A percentile compares a stretch with the other conserved stretches of the same genome.
Evolutionary conservation across 2,888 invertebrate genomes (phyloP).

Genomic region (Tubulanus polymorphus): DNA sequence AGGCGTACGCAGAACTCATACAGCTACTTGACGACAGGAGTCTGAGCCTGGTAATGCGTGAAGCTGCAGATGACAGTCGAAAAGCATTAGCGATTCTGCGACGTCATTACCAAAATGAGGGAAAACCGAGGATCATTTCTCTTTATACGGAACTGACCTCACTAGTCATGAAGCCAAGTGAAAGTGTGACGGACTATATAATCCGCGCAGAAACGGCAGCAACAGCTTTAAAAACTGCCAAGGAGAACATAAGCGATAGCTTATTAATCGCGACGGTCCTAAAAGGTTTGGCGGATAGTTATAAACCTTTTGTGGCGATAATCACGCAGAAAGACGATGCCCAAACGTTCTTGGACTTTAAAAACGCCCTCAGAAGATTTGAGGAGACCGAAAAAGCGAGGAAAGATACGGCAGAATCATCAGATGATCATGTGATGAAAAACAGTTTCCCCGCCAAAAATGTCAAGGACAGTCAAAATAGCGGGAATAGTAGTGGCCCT

Average conservation of each 20-base stretch:
- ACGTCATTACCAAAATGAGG: slow-evolving; percentile 4
- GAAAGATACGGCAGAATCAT: background rate
- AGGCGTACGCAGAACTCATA: slow-evolving; percentile 21
- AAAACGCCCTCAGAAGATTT: slow-evolving; percentile 14
- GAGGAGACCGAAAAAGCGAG: background rate
- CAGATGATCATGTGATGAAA: background rate
- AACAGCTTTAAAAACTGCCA: slow-evolving; percentile 1
- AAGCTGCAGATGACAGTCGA: slow-evolving; percentile 16
- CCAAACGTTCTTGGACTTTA: slow-evolving; percentile 12
- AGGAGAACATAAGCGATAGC: slow-evolving; percentile 14
- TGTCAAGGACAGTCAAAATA: too few species aligned
- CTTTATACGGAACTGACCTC: slow-evolving; percentile 9
- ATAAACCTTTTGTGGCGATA: slow-evolving; percentile 9
- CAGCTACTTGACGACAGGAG: slow-evolving; percentile 14
- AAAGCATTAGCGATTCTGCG: slow-evolving; percentile 13
- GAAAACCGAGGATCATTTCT: slow-evolving; percentile 9
- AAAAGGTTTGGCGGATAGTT: slow-evolving; percentile 14
- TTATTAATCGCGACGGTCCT: slow-evolving; percentile 15
- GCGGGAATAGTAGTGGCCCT: too few species aligned
- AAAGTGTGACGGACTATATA: slow-evolving; percentile 17
- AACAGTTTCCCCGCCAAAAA: too few species aligned
- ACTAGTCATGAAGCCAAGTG: background rate
- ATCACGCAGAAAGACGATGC: slow-evolving; percentile 8
- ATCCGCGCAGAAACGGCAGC: slow-evolving; percentile 16
- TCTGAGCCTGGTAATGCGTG: slow-evolving; percentile 14